Base-by-base conservation (phyloP, 2,797 vertebrate species). In the Tenualosa thibaudeaui region DNA sequence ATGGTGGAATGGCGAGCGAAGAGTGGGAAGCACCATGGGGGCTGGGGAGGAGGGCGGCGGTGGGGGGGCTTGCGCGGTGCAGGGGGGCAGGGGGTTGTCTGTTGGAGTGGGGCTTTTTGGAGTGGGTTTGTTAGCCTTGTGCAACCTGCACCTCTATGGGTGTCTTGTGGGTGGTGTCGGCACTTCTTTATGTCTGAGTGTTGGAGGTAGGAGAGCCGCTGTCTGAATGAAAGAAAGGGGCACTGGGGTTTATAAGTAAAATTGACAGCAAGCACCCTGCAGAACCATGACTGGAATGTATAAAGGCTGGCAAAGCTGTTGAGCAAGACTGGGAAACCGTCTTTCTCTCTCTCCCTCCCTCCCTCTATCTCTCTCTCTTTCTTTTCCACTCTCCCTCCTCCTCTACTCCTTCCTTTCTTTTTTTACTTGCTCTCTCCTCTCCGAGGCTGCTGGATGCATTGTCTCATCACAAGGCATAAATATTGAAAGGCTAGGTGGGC, bases 221-320 rank as follows among this genome's bases (percentile, higher is more conserved):
- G 91, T 92, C 89, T 91, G 89, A 93, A 92, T 94, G 92, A 94
- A 93, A 94, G 92, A 94, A 91, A 90, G 89, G 92, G 91, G 88
- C 91, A 71, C 86, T 86, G 86, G 91, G 93, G 89, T 93, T 94
- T 93, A 94, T 94, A 95, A 95, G 95, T 94, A 95, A 94, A 95
- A 95, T 91, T 94, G 94, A 95, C 94, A 94, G 93, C 92, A 91
- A 89, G 90, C 92, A 92, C 93, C 91, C 92, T 90, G 84, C 88
- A 89, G 88, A 93, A 92, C 90, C 94, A 93, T 93, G 94, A 95
- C 93, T 93, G 87, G 93, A 95, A 95, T 95, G 92, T 92, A 94
- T 93, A 94, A 94, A 91, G 89, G 89, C 89, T 87, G 85, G 90
- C 87, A 85, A 89, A 85, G 43, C 92, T 37, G 91, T 92, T 89